phyloP scores from a whole-genome alignment of 2,113 vertebrate genomes.

The Chaetodon trifascialis region DNA sequence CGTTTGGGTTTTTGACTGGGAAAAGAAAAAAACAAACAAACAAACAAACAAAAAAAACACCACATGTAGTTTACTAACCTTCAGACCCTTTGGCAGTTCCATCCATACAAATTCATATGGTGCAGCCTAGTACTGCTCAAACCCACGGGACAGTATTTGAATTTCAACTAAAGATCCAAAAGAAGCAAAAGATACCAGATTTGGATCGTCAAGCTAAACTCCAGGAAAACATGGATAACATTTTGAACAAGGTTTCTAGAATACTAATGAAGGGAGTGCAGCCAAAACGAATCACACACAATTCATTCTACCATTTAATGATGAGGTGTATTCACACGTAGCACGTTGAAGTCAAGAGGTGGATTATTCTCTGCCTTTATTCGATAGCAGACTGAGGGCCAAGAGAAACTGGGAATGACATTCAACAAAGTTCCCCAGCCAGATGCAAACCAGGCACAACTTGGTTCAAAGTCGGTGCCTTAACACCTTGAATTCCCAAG shows the following conservation, averaged over 20 bases:
- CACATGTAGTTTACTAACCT: not conserved
- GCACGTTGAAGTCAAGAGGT: no score
- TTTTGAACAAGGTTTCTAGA: not conserved
- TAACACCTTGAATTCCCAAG: not conserved
- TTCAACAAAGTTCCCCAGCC: not conserved
- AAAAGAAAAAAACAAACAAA: not conserved
- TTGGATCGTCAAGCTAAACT: not conserved
- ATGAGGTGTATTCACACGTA: not conserved
- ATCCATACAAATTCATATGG: not conserved
- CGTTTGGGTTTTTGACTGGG: not conserved
- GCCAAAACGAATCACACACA: not conserved
- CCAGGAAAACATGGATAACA: not conserved
- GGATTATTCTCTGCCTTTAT: not conserved
- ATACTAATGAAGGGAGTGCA: not conserved
- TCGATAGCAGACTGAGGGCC: not conserved
- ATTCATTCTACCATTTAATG: not conserved
- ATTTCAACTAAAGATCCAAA: not conserved
- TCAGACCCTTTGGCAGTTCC: not conserved
- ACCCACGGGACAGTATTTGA: not conserved
- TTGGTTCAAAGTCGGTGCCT: not conserved
- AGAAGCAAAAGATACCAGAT: not conserved
- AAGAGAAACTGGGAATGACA: not conserved
- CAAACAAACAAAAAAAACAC: not conserved
- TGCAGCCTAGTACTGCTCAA: not conserved
- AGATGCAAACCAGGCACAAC: accelerated